These are phyloP conservation scores for Gnathonemus longibarbis DNA, from an alignment of 2,113 vertebrate genomes.

Conservation along the genomic window DNA sequence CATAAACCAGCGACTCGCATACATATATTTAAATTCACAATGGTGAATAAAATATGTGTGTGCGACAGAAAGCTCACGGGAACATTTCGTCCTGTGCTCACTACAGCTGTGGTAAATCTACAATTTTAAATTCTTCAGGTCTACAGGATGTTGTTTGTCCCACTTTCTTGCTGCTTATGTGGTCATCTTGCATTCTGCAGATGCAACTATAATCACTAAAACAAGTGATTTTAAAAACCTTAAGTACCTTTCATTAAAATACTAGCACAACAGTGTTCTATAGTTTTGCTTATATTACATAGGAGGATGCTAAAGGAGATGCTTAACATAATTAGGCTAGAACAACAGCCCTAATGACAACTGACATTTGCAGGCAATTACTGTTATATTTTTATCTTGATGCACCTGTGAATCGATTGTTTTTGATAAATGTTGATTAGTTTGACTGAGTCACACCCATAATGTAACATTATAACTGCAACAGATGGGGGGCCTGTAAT, in stretches of 20 bases:
- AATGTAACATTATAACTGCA: neutral
- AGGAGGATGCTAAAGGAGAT: neutral
- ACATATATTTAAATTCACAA: constrained; percentile 1
- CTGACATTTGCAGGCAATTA: neutral
- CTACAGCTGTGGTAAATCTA: neutral
- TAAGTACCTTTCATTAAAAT: neutral
- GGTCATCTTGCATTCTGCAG: neutral
- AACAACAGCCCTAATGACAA: neutral
- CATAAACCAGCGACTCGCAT: neutral
- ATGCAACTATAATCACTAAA: neutral
- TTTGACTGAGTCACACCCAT: neutral
- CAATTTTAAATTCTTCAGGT: neutral
- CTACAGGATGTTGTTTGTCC: neutral
- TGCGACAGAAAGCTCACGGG: neutral
- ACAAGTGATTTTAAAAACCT: neutral
- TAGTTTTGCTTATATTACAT: neutral
- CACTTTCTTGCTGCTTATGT: neutral
- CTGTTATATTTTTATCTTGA: neutral
- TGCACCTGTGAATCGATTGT: neutral
- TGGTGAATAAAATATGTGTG: neutral
- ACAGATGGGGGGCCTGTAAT: neutral
- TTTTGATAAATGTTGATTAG: neutral
- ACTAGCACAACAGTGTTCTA: neutral
- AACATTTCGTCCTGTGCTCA: neutral
- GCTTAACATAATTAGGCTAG: neutral